These are phyloP conservation scores for Percina caprodes DNA, from an alignment of 2,113 vertebrate species.

Conservation along the genomic window DNA sequence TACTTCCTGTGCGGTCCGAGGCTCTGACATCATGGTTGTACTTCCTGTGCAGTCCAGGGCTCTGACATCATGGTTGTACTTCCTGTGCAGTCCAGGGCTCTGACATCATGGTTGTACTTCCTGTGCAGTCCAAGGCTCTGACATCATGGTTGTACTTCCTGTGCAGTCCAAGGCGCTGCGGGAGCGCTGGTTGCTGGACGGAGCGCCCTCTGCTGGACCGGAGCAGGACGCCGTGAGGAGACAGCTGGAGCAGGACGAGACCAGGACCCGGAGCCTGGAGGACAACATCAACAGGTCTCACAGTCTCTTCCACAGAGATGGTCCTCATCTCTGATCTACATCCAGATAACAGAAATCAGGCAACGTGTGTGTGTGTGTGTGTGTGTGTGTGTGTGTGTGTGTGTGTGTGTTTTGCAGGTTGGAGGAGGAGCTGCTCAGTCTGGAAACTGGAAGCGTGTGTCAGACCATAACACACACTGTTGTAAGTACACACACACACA, in stretches of 20 bases:
- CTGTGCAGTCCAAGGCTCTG: too few species aligned
- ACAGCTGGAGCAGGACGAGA: conserved; percentile 90
- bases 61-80: too few species aligned
- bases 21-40: too few species aligned
- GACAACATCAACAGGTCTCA: conserved; percentile 89
- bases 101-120: too few species aligned
- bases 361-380: too few species aligned
- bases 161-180: conserved; percentile 92
- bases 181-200: conserved; percentile 95
- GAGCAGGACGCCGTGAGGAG: conserved; percentile 88
- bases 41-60: too few species aligned
- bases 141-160: neutral
- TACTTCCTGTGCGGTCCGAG: too few species aligned
- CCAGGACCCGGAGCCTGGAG: conserved; percentile 88
- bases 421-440: conserved; percentile 87
- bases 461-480: conserved; percentile 21
- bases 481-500: conserved; percentile 37
- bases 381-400: too few species aligned
- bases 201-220: conserved; percentile 84
- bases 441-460: conserved; percentile 82
- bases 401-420: conserved; percentile 78
- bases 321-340: neutral
- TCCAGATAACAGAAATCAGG: too few species aligned
- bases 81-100: too few species aligned
- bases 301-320: too few species aligned